Conservation (phyloP, 2,888 invertebrate genomes). For the Cloeon dipterum region DNA sequence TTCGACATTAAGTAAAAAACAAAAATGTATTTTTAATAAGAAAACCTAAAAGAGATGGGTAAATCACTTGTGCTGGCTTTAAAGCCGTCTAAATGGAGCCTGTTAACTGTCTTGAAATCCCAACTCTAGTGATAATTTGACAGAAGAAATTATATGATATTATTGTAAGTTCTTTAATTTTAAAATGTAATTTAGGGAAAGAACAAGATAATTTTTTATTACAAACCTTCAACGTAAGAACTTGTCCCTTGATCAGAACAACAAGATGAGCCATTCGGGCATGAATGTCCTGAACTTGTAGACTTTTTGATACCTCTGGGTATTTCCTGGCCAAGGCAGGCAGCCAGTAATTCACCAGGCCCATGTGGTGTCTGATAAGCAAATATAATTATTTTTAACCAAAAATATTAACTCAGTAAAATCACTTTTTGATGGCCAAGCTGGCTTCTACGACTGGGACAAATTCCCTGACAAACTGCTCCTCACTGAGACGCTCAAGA, state of each 20-base stretch:
- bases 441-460: background rate
- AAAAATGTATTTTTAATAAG: too few species aligned
- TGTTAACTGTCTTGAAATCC: too few species aligned
- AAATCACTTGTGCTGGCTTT: too few species aligned
- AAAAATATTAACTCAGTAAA: background rate
- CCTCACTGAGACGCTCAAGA: slow-evolving; percentile 19
- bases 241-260: background rate
- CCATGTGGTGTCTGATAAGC: background rate
- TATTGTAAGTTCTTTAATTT: too few species aligned
- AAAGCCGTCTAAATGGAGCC: too few species aligned
- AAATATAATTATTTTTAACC: background rate
- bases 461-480: slow-evolving; percentile 24
- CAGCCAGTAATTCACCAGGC: background rate
- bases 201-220: too few species aligned
- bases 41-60: too few species aligned
- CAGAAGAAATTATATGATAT: too few species aligned
- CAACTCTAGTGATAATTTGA: too few species aligned
- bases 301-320: background rate
- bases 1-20: too few species aligned
- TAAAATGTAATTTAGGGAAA: too few species aligned
- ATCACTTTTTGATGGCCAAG: background rate
- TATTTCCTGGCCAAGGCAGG: background rate
- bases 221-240: background rate
- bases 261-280: background rate
- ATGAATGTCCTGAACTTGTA: background rate